These are phyloP conservation scores for Ischnura elegans DNA, from an alignment of 2,888 invertebrate genomes.

Conservation along the genomic window DNA sequence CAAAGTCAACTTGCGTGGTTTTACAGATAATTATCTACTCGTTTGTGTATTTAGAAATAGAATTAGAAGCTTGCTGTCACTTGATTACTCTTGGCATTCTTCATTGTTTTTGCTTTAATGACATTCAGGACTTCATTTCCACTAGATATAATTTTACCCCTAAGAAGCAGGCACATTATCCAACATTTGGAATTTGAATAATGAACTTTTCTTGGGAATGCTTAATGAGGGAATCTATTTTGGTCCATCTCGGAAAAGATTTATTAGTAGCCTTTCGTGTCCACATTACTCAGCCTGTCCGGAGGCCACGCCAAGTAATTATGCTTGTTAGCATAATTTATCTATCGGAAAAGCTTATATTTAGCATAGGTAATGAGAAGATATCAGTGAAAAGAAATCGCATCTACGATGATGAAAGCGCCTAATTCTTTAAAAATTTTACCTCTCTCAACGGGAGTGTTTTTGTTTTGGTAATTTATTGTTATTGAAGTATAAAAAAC, in stretches of 20 bases:
- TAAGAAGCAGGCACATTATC: not conserved
- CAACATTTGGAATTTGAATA: constrained; percentile 12
- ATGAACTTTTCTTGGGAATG: not conserved
- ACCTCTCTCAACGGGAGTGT: too few relatives aligned
- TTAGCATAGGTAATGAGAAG: not conserved
- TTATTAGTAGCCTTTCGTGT: constrained; percentile 23
- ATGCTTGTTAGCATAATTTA: not conserved
- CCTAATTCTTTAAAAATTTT: not conserved
- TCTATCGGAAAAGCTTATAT: not conserved
- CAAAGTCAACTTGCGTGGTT: too few relatives aligned
- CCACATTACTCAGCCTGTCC: constrained; percentile 13
- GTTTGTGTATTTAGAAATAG: too few relatives aligned
- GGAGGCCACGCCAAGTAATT: not conserved
- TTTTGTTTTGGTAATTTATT: too few relatives aligned
- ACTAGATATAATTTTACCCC: not conserved
- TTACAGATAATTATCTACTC: too few relatives aligned
- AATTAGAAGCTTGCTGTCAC: too few relatives aligned
- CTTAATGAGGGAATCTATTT: constrained; percentile 28
- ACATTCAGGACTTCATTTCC: too few relatives aligned
- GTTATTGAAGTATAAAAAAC: too few relatives aligned
- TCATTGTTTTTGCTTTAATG: too few relatives aligned
- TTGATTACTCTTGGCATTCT: too few relatives aligned
- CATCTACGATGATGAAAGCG: not conserved
- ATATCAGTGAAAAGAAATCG: not conserved
- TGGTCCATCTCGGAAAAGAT: not conserved